Evolutionary conservation across 2,797 vertebrate species (phyloP), one percentile per base, ranked within the genome.

Genomic region (Netta rufina): DNA sequence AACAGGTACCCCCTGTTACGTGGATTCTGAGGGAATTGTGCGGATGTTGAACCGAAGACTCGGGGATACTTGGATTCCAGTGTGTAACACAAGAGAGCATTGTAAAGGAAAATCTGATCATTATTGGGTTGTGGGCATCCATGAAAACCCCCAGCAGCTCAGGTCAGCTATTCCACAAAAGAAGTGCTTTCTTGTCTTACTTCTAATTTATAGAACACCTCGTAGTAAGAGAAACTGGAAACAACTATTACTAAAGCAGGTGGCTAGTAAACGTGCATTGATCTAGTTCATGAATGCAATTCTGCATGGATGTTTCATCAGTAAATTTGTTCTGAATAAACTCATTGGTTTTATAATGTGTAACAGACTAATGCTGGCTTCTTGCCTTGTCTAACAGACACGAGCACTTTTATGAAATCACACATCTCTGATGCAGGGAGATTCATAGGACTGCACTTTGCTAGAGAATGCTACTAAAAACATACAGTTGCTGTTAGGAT

Each of bases 61-160:
- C n/a, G 99, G 98, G 7, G 98, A 99, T 95, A 98, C 98, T 0
- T 99, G 99, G 99, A 97, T 98, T 11, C 99, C 99, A 0, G 97
- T 99, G 51, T 99, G 99, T 77, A 97, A 98, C 97, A 99, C 98
- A 12, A 98, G 98, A 79, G 99, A 99, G 20, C 98, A 98, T 76
- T 99, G 99, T 97, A 99, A 99, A 95, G 99, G 99, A 82, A 99
- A 98, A 90, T 99, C 99, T 0, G 99, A 99, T 93, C 98, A 99
- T 95, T 99, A 98, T 32, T 99, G 99, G 99, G 98, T 99, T 32
- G 98, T 99, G 22, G 99, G 99, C 16, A 92, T 99, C 38, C 99
- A 99, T 36, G 99, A 99, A 97, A 98, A 98, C 75, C 99, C 99
- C 20, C 99, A 99, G 96, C 99, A 99, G 95, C 98, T 99, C 96